A percentile compares a stretch with the other conserved stretches of the same genome.
Evolutionary conservation across 2,797 vertebrate species (phyloP).

Genomic region (Lacerta agilis): DNA sequence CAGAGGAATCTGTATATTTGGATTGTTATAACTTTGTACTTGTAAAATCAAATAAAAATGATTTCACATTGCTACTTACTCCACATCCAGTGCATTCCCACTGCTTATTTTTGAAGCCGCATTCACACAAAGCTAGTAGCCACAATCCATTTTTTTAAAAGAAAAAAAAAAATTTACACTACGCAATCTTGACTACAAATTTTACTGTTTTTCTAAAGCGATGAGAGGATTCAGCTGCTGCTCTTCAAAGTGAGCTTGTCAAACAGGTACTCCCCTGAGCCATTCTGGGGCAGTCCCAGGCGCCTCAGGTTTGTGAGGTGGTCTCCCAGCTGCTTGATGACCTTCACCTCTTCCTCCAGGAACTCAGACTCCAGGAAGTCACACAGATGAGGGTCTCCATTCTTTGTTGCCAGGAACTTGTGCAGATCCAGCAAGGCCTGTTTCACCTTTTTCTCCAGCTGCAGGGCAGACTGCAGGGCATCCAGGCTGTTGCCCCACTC

Average conservation of each 20-base stretch:
- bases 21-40: too few relatives aligned
- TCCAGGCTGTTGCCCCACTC: constrained; percentile 69
- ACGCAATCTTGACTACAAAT: not conserved
- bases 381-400: constrained; percentile 66
- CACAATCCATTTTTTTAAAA: too few relatives aligned
- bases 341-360: constrained; percentile 68
- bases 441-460: constrained; percentile 70
- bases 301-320: constrained; percentile 63
- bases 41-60: too few relatives aligned
- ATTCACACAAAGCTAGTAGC: too few relatives aligned
- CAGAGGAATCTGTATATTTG: too few relatives aligned
- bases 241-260: not conserved
- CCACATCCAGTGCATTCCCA: too few relatives aligned
- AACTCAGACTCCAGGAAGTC: constrained; percentile 73
- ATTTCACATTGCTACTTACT: too few relatives aligned
- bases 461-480: constrained; percentile 66
- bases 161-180: too few relatives aligned
- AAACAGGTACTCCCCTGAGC: constrained; percentile 20
- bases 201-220: not conserved
- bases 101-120: too few relatives aligned
- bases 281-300: constrained; percentile 43
- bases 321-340: constrained; percentile 71
- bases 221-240: not conserved
- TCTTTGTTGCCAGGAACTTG: constrained; percentile 52
- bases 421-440: constrained; percentile 74